phyloP scores from a whole-genome alignment of 2,113 vertebrate genomes.

The Sorex fumeus region DNA sequence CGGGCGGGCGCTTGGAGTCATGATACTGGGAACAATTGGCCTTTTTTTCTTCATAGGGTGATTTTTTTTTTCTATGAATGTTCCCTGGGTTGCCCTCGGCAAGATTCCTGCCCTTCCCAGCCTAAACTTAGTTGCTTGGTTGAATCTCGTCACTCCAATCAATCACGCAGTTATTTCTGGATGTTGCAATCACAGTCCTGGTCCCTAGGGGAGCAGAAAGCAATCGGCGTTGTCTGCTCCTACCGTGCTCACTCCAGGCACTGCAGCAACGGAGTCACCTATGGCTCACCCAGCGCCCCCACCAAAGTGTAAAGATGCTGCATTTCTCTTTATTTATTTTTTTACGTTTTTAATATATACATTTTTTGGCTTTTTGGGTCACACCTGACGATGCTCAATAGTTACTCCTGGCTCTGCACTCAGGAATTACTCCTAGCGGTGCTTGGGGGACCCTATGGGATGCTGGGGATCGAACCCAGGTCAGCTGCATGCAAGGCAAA shows the following conservation, averaged over 20 bases:
- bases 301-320: too few relatives aligned
- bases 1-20: accelerated
- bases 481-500: too few relatives aligned
- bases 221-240: background rate
- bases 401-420: too few relatives aligned
- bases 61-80: background rate
- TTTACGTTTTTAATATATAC: too few relatives aligned
- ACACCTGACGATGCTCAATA: too few relatives aligned
- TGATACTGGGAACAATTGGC: background rate
- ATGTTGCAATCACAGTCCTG: slow-evolving; percentile 28
- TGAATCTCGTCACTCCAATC: slow-evolving; percentile 67
- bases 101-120: background rate
- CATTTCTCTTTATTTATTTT: background rate
- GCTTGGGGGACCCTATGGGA: too few relatives aligned
- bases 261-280: background rate
- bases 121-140: background rate
- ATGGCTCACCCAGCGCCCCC: too few relatives aligned
- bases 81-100: background rate
- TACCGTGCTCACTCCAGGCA: background rate
- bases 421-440: too few relatives aligned
- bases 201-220: background rate
- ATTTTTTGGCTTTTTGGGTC: too few relatives aligned
- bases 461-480: too few relatives aligned
- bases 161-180: slow-evolving; percentile 56
- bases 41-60: background rate